Base-by-base conservation (phyloP, 2,888 invertebrate species). In the Nomada goodeniana region DNA sequence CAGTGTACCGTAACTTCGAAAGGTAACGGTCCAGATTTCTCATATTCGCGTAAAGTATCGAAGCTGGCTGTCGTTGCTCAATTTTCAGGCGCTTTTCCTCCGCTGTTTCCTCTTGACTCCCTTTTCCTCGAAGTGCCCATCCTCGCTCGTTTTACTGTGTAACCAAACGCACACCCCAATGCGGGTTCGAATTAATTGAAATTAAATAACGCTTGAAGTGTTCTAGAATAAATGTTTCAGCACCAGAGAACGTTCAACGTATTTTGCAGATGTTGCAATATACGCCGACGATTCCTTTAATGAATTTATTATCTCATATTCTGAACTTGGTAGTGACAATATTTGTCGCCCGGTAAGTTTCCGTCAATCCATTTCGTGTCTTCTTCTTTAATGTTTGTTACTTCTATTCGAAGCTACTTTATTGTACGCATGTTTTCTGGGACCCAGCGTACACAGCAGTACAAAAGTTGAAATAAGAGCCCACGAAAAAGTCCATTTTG, bases 171-270 rank as follows among this genome's bases (percentile, higher is more conserved):
- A 18, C 11, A 11, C 9, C 11, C 9, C 71, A 1, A 36, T 15
- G 18, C 18, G 63, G 18, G 36, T 59, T 23, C 36, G 50, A 42
- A 71, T 52, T 71, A 71, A 71, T 71, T 61, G 29, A 71, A 63
- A 71, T 71, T 71, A 71, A 71, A 23, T 71, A 42, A 71, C 4
- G 36, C 15, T 36, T 18, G n/a, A 59, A 29, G 9, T 11, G 36
- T 42, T 13, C 18, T 1, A 36, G 10, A 70, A 50, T 59, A 50
- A 60, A 70, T 60, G 47, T 29, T 59, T 70, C 26, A 29, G n/a
- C 42, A 29, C 2, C 26, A 15, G 69, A 1, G 23, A 71, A 61
- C 15, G 11, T 20, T 20, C 29, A 9, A 29, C 47, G 29, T 5
- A 15, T 15, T 52, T 71, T 36, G 7, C 20, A 2, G 67, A 20